Evolutionary conservation across 2,888 invertebrate genomes (phyloP).

Genomic region (Eueremaeus valkanovi): DNA sequence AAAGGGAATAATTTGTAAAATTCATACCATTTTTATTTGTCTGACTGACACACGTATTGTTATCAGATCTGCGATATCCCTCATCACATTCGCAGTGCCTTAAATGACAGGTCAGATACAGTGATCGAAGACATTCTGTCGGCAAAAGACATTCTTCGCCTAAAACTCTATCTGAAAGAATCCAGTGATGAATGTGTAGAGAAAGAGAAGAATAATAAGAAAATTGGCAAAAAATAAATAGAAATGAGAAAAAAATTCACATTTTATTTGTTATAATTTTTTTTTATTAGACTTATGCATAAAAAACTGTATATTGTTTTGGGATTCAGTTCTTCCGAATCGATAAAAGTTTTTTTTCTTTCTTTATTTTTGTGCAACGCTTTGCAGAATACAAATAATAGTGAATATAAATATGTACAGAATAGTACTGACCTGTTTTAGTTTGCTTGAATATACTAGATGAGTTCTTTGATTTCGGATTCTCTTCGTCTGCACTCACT

Average conservation of each 20-base stretch:
- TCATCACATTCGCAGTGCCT: constrained; percentile 5
- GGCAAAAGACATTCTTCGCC: background rate
- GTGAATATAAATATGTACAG: background rate
- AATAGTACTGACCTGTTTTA: constrained; percentile 21
- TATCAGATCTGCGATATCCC: background rate
- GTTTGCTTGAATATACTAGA: background rate
- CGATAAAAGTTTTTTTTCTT: background rate
- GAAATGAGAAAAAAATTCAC: background rate
- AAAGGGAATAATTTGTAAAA: background rate
- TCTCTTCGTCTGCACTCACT: constrained; percentile 11
- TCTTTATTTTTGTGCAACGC: background rate
- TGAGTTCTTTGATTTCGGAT: background rate
- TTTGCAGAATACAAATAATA: background rate
- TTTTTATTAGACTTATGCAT: background rate
- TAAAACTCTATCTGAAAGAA: background rate
- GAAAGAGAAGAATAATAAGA: too few relatives aligned
- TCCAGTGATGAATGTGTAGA: background rate
- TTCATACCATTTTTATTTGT: background rate
- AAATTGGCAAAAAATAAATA: background rate
- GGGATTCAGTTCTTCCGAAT: background rate
- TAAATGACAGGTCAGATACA: constrained; percentile 7
- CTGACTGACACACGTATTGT: background rate
- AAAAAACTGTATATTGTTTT: too few relatives aligned
- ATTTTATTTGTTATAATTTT: background rate
- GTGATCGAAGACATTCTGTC: background rate